Evolutionary conservation across 1,140 invertebrate genomes (phyloP).

Genomic region (Gryon sp.): DNA sequence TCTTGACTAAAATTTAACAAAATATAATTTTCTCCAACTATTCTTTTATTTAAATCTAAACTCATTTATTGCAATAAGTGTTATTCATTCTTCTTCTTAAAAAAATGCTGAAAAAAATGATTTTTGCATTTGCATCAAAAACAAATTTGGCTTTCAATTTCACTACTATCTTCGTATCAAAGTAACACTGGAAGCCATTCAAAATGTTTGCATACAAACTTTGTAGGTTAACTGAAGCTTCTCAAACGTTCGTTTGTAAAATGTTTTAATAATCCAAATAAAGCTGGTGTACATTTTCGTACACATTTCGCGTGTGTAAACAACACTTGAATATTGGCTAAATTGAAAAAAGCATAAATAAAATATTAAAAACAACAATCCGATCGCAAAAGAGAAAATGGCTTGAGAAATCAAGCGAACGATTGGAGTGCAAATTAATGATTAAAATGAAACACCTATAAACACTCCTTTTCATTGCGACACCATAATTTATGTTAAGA

Average conservation of each 20-base stretch:
- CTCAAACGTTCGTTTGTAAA: slow-evolving; percentile 21
- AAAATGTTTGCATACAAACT: slow-evolving; percentile 20
- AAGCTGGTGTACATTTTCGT: too few relatives aligned
- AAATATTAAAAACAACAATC: too few relatives aligned
- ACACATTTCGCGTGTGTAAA: slow-evolving; percentile 6
- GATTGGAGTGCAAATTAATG: slow-evolving; percentile 7
- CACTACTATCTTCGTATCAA: neutral
- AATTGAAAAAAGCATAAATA: too few relatives aligned
- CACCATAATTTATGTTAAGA: slow-evolving; percentile 44
- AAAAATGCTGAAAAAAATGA: too few relatives aligned
- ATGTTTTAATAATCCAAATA: slow-evolving; percentile 28
- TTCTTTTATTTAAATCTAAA: too few relatives aligned
- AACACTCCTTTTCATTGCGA: slow-evolving; percentile 20
- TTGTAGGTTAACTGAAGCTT: neutral
- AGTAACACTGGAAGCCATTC: slow-evolving; percentile 18
- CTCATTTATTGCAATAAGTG: too few relatives aligned
- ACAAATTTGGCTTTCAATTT: too few relatives aligned
- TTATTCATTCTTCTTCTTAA: too few relatives aligned
- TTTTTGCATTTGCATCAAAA: too few relatives aligned
- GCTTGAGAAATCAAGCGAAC: neutral
- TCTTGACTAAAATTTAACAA: too few relatives aligned
- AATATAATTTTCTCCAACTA: too few relatives aligned
- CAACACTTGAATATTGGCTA: slow-evolving; percentile 27
- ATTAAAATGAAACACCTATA: neutral
- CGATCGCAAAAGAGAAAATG: slow-evolving; percentile 6